phyloP scores from a whole-genome alignment of 1,140 invertebrate genomes.

The Dinothrombium tinctorium region DNA sequence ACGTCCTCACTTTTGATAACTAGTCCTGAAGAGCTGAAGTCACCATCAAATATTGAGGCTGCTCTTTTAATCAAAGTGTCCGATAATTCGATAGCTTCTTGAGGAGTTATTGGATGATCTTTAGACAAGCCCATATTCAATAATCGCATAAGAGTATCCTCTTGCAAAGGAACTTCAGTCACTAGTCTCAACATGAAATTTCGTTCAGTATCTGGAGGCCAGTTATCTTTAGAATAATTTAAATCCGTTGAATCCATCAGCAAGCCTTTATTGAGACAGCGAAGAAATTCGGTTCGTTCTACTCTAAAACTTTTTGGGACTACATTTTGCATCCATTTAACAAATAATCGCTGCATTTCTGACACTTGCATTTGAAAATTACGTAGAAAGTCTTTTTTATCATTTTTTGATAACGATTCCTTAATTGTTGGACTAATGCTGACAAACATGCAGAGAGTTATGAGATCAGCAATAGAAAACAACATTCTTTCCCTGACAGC shows the following conservation, averaged over 20 bases:
- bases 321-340: slow-evolving; percentile 59
- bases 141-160: slow-evolving; percentile 53
- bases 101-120: slow-evolving; percentile 51
- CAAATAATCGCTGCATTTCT: slow-evolving; percentile 49
- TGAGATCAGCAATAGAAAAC: slow-evolving; percentile 51
- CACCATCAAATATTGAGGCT: slow-evolving; percentile 39
- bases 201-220: slow-evolving; percentile 63
- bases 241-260: slow-evolving; percentile 59
- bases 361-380: slow-evolving; percentile 43
- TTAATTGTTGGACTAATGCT: slow-evolving; percentile 46
- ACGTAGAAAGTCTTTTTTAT: slow-evolving; percentile 22
- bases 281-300: slow-evolving; percentile 36
- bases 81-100: slow-evolving; percentile 57
- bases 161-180: slow-evolving; percentile 57
- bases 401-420: slow-evolving; percentile 29
- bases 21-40: slow-evolving; percentile 22
- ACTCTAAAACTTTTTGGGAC: slow-evolving; percentile 48
- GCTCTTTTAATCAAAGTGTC: slow-evolving; percentile 62
- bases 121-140: slow-evolving; percentile 50
- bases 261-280: slow-evolving; percentile 51
- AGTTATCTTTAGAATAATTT: slow-evolving; percentile 76
- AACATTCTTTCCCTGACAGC: slow-evolving; percentile 44
- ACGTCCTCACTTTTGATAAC: slow-evolving; percentile 57
- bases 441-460: slow-evolving; percentile 60
- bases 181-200: slow-evolving; percentile 47